phyloP scores from a whole-genome alignment of 2,113 vertebrate species.

The Tonatia bakeri region DNA sequence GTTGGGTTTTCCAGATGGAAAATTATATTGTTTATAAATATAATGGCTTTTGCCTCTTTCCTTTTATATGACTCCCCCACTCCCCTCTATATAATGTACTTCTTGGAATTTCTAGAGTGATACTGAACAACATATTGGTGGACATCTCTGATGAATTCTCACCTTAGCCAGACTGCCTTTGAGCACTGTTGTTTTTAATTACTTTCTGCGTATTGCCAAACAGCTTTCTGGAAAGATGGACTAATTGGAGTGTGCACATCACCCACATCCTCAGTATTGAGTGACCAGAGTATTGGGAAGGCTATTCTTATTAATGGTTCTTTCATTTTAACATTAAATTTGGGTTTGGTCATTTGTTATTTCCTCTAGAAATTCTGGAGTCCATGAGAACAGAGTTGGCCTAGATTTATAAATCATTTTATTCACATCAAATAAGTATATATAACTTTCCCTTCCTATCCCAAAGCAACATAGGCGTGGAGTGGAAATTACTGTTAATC shows the following conservation, averaged over 20 bases:
- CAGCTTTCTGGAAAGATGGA: background rate
- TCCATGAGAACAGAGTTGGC: background rate
- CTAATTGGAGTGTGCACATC: background rate
- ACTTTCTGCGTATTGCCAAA: background rate
- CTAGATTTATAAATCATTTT: background rate
- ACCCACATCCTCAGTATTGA: background rate
- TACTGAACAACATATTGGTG: background rate
- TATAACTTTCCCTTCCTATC: background rate
- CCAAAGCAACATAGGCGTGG: background rate
- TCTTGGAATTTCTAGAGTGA: background rate
- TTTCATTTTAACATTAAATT: constrained; percentile 11
- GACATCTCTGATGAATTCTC: background rate
- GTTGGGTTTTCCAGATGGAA: background rate
- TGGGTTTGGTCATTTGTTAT: constrained; percentile 4
- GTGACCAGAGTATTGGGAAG: background rate
- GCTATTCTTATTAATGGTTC: background rate
- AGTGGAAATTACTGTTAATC: background rate
- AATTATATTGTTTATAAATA: background rate
- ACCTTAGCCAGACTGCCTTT: background rate
- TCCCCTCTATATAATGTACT: background rate
- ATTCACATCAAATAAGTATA: constrained; percentile 4
- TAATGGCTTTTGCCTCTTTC: background rate
- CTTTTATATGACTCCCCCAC: background rate
- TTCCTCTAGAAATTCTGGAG: constrained; percentile 37
- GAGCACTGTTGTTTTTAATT: background rate